These are phyloP conservation scores for Phortica variegata DNA, from an alignment of 1,140 invertebrate genomes.

Conservation along the genomic window DNA sequence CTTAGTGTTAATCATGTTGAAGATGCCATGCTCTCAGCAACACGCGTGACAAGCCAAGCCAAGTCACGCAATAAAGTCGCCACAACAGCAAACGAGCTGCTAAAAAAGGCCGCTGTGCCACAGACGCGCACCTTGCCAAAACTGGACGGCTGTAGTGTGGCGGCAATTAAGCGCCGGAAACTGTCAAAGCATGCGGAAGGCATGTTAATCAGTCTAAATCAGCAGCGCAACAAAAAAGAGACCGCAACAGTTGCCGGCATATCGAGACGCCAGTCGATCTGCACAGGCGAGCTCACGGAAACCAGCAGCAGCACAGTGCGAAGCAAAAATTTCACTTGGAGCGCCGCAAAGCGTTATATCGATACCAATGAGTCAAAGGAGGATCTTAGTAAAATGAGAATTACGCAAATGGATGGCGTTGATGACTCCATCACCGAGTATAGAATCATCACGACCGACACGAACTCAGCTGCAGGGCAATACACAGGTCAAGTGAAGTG, in stretches of 20 bases:
- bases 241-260: constrained; percentile 35
- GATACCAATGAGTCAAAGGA: constrained; percentile 56
- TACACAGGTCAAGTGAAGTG: constrained; percentile 76
- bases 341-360: constrained; percentile 44
- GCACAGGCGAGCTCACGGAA: constrained; percentile 14
- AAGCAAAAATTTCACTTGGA: constrained; percentile 57
- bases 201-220: constrained; percentile 58
- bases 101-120: constrained; percentile 65
- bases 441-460: constrained; percentile 43
- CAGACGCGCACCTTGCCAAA: constrained; percentile 61
- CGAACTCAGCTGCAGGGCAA: constrained; percentile 55
- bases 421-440: constrained; percentile 64
- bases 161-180: constrained; percentile 69
- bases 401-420: constrained; percentile 74
- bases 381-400: constrained; percentile 61
- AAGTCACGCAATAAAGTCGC: constrained; percentile 35
- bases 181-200: constrained; percentile 59
- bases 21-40: constrained; percentile 62
- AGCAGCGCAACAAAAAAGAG: constrained; percentile 44
- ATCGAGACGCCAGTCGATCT: constrained; percentile 33
- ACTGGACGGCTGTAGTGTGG: constrained; percentile 65
- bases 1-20: constrained; percentile 62
- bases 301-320: constrained; percentile 17
- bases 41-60: constrained; percentile 54
- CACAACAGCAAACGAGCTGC: constrained; percentile 57